These are phyloP conservation scores for Pardosa pseudoannulata DNA, from an alignment of 2,888 invertebrate genomes.

Conservation along the genomic window DNA sequence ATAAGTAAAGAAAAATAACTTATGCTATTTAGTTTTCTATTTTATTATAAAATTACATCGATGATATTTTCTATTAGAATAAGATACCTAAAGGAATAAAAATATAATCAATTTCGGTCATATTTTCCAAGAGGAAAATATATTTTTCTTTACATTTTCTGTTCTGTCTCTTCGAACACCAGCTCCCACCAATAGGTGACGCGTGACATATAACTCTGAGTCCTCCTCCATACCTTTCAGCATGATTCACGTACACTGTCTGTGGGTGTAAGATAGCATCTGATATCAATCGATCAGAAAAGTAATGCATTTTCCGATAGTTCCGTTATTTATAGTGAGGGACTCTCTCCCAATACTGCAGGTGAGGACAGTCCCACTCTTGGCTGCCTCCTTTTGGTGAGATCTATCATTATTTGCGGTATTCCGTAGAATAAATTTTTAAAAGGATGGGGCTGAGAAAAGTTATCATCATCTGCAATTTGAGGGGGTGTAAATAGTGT, in stretches of 20 bases:
- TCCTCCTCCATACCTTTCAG: not conserved
- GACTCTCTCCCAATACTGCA: not conserved
- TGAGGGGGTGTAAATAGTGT: too few relatives aligned
- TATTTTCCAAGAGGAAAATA: too few relatives aligned
- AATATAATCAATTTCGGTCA: too few relatives aligned
- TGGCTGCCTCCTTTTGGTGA: not conserved
- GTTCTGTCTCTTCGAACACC: too few relatives aligned
- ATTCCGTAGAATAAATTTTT: constrained; percentile 3
- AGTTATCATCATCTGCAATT: too few relatives aligned
- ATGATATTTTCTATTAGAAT: too few relatives aligned
- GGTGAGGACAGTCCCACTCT: not conserved
- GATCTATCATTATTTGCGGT: constrained; percentile 58
- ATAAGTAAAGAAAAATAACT: too few relatives aligned
- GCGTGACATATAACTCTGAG: not conserved
- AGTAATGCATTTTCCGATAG: constrained; percentile 3
- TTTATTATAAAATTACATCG: too few relatives aligned
- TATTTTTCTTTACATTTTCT: too few relatives aligned
- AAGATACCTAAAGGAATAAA: too few relatives aligned
- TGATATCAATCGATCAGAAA: constrained; percentile 6
- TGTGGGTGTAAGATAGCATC: constrained; percentile 1
- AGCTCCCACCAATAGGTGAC: not conserved
- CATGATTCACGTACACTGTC: not conserved
- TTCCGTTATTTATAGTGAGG: not conserved
- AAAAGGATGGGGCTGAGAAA: too few relatives aligned
- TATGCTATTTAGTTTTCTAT: too few relatives aligned